Percentiles rank a stretch among this genome's conserved stretches.
phyloP scores from a whole-genome alignment of 2,888 invertebrate species.

The Drosophila multiciliata region DNA sequence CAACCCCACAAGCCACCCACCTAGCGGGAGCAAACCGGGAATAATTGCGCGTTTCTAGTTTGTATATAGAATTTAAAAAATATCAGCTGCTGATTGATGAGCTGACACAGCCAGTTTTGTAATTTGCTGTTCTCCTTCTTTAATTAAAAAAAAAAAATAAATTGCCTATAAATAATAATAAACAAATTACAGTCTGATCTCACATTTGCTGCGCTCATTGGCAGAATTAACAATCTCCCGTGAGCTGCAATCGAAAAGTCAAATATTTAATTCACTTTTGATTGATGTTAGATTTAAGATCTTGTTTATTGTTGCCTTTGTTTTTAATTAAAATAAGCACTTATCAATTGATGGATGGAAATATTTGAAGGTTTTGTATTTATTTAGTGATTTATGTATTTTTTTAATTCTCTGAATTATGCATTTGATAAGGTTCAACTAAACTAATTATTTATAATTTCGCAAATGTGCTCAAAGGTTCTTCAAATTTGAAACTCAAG shows the following conservation, averaged over 20 bases:
- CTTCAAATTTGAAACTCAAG: not conserved
- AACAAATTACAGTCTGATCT: slow-evolving; percentile 44
- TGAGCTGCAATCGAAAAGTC: slow-evolving; percentile 30
- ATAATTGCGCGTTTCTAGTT: slow-evolving; percentile 70
- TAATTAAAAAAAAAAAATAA: slow-evolving; percentile 55
- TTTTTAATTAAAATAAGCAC: slow-evolving; percentile 45
- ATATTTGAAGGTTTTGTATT: slow-evolving; percentile 22
- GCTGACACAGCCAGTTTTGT: slow-evolving; percentile 39
- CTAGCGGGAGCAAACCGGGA: slow-evolving; percentile 4
- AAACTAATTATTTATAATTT: too few relatives aligned
- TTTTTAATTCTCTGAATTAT: not conserved
- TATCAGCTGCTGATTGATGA: slow-evolving; percentile 66
- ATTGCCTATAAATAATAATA: slow-evolving; percentile 67
- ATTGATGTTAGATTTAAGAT: slow-evolving; percentile 49
- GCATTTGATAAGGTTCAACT: not conserved
- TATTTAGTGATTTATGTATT: slow-evolving; percentile 4
- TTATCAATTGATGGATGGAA: slow-evolving; percentile 29
- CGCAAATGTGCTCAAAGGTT: too few relatives aligned
- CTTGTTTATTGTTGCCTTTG: slow-evolving; percentile 28
- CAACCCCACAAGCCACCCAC: not conserved
- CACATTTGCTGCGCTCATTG: slow-evolving; percentile 33
- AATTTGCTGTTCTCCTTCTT: slow-evolving; percentile 40
- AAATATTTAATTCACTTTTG: slow-evolving; percentile 39
- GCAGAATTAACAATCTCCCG: slow-evolving; percentile 37
- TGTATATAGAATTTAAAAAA: slow-evolving; percentile 67